Evolutionary conservation across 2,113 vertebrate genomes (phyloP), one percentile per base, ranked within the genome.

Genomic region (Archilochus colubris): DNA sequence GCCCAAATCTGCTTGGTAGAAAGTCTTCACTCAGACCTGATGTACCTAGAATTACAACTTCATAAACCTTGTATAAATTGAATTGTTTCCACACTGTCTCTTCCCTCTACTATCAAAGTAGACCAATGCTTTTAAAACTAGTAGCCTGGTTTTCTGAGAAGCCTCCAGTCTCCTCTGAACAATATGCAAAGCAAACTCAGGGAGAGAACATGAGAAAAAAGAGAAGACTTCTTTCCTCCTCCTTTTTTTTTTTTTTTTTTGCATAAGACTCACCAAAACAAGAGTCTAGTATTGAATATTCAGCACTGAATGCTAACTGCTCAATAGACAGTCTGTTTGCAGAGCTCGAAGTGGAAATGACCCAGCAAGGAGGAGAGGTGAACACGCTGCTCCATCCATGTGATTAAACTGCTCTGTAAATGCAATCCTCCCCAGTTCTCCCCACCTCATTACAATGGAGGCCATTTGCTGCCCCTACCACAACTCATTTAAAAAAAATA

Each of bases 281-380:
- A 96, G 95, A 96, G 91, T 96, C 95, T 88, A 95, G 95, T 93
- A 91, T 96, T 97, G 95, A 97, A 97, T 97, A 96, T 96, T 97
- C 94, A 96, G 85, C 33, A 54, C 94, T 95, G 96, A 97, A 95
- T 90, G 86, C 96, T 90, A 92, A 87, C 92, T 48, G 78, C 91
- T 97, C 97, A 97, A 96, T 97, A 96, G 96, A 89, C 3, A 10
- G 95, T 96, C 94, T 96, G 95, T 97, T 96, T 95, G 89, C 94
- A 68, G 89, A 97, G 93, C 94, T 96, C 94, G 69, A 91, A 95
- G 95, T 96, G 96, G 96, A 97, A 97, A 89, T 85, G 96, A 96
- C 96, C 96, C 95, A 96, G 96, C 96, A 96, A 94, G 90, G 40
- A 95, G 82, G 28, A 97, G 96, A 97, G 94, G 96, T 97, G 94